These are phyloP conservation scores for Oreochromis tanganicae DNA, from an alignment of 2,113 vertebrate genomes.

Conservation along the genomic window DNA sequence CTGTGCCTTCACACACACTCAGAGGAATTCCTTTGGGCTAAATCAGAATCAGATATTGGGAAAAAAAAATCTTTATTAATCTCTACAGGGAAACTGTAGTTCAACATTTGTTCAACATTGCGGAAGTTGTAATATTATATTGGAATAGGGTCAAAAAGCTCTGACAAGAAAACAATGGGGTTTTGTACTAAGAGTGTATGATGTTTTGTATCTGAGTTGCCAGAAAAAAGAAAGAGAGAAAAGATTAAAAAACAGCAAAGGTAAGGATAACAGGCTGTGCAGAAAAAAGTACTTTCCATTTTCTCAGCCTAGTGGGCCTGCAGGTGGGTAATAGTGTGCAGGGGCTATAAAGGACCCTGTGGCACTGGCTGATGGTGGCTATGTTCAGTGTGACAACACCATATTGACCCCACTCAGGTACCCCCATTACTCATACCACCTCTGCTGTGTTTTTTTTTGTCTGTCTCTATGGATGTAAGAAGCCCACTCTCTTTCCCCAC, in stretches of 20 bases:
- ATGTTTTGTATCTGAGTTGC: neutral
- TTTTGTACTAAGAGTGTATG: neutral
- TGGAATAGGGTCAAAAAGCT: neutral
- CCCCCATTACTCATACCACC: slow-evolving; percentile 46
- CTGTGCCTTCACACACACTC: neutral
- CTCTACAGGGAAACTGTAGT: neutral
- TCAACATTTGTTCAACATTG: neutral
- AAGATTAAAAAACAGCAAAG: neutral
- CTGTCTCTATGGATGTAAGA: neutral
- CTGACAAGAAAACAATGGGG: neutral
- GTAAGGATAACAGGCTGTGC: neutral
- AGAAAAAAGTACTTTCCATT: neutral
- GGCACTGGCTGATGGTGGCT: slow-evolving; percentile 43
- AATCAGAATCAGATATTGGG: neutral
- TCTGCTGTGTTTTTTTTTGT: neutral
- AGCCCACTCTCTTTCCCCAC: neutral
- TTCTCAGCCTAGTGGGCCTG: slow-evolving; percentile 35
- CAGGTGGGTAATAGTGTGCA: slow-evolving; percentile 47
- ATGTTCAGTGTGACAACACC: slow-evolving; percentile 41
- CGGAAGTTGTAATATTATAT: neutral
- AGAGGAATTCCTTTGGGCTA: neutral
- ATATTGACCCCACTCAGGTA: slow-evolving; percentile 37
- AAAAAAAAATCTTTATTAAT: neutral
- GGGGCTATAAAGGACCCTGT: slow-evolving; percentile 3
- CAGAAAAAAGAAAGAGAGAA: neutral